Percentiles rank a stretch among this genome's conserved stretches.
These are phyloP conservation scores for Papilio aristodemus DNA, from an alignment of 1,140 invertebrate species.

Conservation along the genomic window DNA sequence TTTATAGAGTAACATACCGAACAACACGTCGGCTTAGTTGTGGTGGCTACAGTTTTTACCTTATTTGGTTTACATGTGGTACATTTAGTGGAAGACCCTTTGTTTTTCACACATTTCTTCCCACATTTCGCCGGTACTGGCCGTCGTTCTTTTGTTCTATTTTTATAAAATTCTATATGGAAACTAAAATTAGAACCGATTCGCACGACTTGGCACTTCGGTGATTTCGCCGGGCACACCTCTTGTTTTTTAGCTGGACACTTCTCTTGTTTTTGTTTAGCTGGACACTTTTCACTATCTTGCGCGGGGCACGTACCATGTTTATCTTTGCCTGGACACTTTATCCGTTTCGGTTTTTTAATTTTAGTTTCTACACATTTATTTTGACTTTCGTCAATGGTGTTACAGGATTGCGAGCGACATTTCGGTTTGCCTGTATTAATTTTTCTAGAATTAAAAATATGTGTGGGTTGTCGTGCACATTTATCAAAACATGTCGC, in stretches of 20 bases:
- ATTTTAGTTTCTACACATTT: neutral
- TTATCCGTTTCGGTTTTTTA: neutral
- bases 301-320: neutral
- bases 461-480: neutral
- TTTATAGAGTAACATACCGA: slow-evolving; percentile 22
- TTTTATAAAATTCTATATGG: slow-evolving; percentile 56
- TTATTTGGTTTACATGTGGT: neutral
- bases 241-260: slow-evolving; percentile 25
- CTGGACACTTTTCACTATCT: neutral
- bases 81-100: neutral
- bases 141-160: slow-evolving; percentile 27
- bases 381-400: neutral
- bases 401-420: slow-evolving; percentile 14
- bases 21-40: slow-evolving; percentile 23
- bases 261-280: slow-evolving; percentile 16
- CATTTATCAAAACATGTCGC: neutral
- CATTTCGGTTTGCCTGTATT: neutral
- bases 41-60: slow-evolving; percentile 4
- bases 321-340: slow-evolving; percentile 5
- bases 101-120: slow-evolving; percentile 21
- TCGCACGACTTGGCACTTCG: slow-evolving; percentile 42
- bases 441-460: slow-evolving; percentile 3
- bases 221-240: slow-evolving; percentile 25
- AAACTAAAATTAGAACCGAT: slow-evolving; percentile 53
- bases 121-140: neutral